Evolutionary conservation across 1,140 invertebrate genomes (phyloP).

Genomic region (Chironomus striatipennis): DNA sequence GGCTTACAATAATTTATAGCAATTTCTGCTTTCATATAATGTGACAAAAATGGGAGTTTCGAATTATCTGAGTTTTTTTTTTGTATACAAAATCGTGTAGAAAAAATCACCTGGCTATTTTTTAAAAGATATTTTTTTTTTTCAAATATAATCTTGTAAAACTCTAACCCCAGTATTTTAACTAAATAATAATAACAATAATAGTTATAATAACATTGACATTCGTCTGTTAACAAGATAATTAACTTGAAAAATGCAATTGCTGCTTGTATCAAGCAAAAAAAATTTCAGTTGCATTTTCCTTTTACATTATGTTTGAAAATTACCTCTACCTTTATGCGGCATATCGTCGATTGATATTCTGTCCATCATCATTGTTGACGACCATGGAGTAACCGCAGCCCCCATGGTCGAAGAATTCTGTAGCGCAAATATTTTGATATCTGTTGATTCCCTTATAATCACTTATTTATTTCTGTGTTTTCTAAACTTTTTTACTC

Average conservation of each 20-base stretch:
- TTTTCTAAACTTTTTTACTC: not conserved
- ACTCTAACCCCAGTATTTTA: too few relatives aligned
- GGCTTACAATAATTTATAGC: not conserved
- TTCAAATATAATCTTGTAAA: not conserved
- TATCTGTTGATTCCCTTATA: not conserved
- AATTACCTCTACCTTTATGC: constrained; percentile 34
- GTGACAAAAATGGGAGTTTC: constrained; percentile 18
- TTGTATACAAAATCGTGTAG: too few relatives aligned
- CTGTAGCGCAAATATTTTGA: constrained; percentile 37
- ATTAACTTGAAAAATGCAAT: too few relatives aligned
- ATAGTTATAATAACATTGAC: too few relatives aligned
- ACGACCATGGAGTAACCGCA: constrained; percentile 36
- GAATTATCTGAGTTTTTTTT: not conserved
- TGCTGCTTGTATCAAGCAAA: too few relatives aligned
- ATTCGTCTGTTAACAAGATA: too few relatives aligned
- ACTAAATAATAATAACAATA: too few relatives aligned
- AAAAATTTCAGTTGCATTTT: not conserved
- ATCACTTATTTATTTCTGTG: not conserved
- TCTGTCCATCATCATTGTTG: constrained; percentile 36
- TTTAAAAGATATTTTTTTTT: not conserved
- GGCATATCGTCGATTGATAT: constrained; percentile 37
- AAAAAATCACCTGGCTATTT: constrained; percentile 16
- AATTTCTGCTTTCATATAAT: not conserved
- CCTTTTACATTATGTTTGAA: not conserved
- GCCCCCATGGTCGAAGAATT: constrained; percentile 34